phyloP scores from a whole-genome alignment of 2,113 vertebrate genomes.

The Perognathus longimembris region DNA sequence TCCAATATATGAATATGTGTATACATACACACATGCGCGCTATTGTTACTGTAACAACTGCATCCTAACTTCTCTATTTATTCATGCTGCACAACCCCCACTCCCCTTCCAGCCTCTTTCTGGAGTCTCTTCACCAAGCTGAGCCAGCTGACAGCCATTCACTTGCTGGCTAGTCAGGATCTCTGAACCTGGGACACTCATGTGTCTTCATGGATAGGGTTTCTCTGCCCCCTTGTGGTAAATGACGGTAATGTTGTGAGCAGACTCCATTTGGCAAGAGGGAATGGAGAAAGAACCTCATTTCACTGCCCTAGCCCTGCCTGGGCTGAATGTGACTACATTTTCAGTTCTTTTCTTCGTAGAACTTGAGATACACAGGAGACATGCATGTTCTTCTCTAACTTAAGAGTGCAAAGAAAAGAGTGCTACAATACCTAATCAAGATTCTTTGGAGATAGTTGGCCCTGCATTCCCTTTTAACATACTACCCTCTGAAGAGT shows the following conservation, averaged over 20 bases:
- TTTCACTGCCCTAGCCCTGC: background rate
- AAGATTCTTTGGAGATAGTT: background rate
- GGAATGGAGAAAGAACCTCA: background rate
- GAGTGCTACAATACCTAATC: background rate
- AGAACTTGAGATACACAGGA: background rate
- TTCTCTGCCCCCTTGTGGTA: conserved; percentile 64
- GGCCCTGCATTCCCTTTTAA: background rate
- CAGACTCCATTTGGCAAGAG: background rate
- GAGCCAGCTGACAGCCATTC: background rate
- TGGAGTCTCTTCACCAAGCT: background rate
- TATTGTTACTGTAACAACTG: background rate
- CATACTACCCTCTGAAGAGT: background rate
- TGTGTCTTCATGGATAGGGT: background rate
- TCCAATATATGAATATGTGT: no score
- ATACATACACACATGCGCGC: no score
- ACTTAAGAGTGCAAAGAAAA: background rate
- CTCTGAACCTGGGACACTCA: rapidly evolving
- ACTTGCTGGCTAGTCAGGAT: rapidly evolving
- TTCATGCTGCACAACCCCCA: background rate
- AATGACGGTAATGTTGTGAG: background rate
- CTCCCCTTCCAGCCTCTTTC: background rate
- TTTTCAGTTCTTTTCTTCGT: background rate
- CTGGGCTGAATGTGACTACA: background rate
- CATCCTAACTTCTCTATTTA: background rate
- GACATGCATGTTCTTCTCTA: background rate